phyloP scores from a whole-genome alignment of 2,113 vertebrate genomes.

The Pelecanoides urinatrix region DNA sequence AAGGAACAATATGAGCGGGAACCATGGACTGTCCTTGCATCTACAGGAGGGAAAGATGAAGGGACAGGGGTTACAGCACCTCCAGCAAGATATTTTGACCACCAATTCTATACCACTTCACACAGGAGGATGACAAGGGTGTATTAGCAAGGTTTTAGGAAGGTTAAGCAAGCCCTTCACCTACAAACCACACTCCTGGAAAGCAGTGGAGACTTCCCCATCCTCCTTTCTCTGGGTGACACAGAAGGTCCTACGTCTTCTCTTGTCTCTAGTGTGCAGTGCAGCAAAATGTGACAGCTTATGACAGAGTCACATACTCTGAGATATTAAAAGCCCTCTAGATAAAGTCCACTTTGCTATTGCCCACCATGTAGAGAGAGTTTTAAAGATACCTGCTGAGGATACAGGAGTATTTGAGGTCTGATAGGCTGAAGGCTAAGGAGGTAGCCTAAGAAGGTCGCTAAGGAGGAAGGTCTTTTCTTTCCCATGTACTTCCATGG shows the following conservation, averaged over 20 bases:
- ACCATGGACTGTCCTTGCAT: not conserved
- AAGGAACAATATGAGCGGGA: not conserved
- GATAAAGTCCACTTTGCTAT: not conserved
- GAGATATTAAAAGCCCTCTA: not conserved
- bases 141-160: not conserved
- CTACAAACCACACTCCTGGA: not conserved
- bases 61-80: not conserved
- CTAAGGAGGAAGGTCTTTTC: not conserved
- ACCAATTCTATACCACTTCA: not conserved
- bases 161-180: not conserved
- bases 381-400: not conserved
- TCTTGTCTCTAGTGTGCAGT: not conserved
- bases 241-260: not conserved
- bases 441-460: not conserved
- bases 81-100: not conserved
- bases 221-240: not conserved
- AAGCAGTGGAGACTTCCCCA: not conserved
- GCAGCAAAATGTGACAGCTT: not conserved
- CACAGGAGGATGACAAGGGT: not conserved
- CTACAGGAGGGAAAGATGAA: not conserved
- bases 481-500: not conserved
- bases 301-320: not conserved
- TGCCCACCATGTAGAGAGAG: not conserved
- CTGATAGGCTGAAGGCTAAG: not conserved
- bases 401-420: not conserved